Percentiles rank a stretch among this genome's conserved stretches.
phyloP scores from a whole-genome alignment of 2,888 invertebrate species.

The Papilio protenor region DNA sequence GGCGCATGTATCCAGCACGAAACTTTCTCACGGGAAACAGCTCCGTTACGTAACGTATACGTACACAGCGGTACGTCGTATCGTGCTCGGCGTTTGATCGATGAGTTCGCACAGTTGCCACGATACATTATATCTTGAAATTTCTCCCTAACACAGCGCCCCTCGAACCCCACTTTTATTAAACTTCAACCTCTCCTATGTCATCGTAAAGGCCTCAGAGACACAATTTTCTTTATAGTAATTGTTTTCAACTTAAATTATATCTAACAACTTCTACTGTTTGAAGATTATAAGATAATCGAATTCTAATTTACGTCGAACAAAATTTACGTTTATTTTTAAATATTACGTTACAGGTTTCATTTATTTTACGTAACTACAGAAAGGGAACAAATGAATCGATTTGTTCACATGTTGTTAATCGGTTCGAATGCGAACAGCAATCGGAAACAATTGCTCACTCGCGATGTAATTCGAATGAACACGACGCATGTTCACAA shows the following conservation, averaged over 20 bases:
- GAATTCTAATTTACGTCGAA: conserved; percentile 48
- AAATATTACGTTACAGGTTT: neutral
- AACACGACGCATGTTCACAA: conserved; percentile 6
- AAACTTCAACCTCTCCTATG: conserved; percentile 61
- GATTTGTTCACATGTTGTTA: conserved; percentile 37
- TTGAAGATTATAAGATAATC: conserved; percentile 59
- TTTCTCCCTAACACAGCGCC: conserved; percentile 52
- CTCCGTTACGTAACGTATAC: conserved; percentile 49
- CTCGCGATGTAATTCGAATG: conserved; percentile 21
- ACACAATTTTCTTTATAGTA: conserved; percentile 63
- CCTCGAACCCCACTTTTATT: conserved; percentile 58
- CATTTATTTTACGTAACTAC: conserved; percentile 22
- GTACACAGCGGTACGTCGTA: conserved; percentile 49
- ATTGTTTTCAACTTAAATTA: conserved; percentile 69
- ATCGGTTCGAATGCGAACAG: conserved; percentile 26
- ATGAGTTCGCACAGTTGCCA: conserved; percentile 68
- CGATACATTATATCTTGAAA: conserved; percentile 65
- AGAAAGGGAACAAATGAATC: conserved; percentile 12
- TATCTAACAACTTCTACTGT: conserved; percentile 59
- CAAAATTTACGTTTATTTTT: neutral
- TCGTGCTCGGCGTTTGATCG: conserved; percentile 68
- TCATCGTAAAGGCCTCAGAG: conserved; percentile 59
- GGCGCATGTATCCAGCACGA: conserved; percentile 55
- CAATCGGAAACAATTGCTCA: conserved; percentile 36
- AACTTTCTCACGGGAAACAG: conserved; percentile 56